Base-by-base conservation (phyloP, 2,888 invertebrate genomes). In the Cylindroiulus punctatus region DNA sequence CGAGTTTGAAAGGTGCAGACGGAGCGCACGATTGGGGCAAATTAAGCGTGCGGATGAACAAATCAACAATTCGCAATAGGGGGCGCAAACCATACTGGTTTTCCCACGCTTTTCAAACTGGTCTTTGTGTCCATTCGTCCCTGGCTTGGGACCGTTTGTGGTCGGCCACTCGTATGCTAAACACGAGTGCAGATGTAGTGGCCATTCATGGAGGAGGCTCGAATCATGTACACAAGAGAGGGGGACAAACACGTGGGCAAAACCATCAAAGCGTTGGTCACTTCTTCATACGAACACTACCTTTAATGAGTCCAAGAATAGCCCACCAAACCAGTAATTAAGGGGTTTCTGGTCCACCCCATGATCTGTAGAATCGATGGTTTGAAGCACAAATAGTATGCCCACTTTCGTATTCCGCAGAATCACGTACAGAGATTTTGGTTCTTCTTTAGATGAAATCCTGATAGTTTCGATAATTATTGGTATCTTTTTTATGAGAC, bases 11-110 rank as follows among this genome's bases (percentile, higher is more conserved):
- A 65, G 7, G 5, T 22, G 65, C 26, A 65, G 65, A 10, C n/a
- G 65, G 26, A 65, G 65, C 22, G 65, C 65, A 26, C n/a, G 65
- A 65, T 65, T 65, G 65, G 65, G 65, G 65, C 65, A 65, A 65
- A 65, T 65, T 65, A 65, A 65, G 65, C 65, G 65, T 65, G 65
- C 22, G 22, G 65, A 65, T 65, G 65, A 65, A 65, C 65, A 65
- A 65, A 65, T 65, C 65, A 65, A 65, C 65, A 65, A 65, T 65
- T 65, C 65, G 65, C 26, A 7, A 65, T 26, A 65, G 65, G 65
- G 65, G 26, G 65, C 65, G 12, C 65, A 65, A 65, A 65, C 22
- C 65, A 65, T 22, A 22, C 65, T 65, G 65, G 10, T 26, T 65
- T 65, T 65, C 65, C 65, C 65, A 65, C 65, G 26, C 65, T 65